These are phyloP conservation scores for Shinisaurus crocodilurus DNA, from an alignment of 2,113 vertebrate species.

Conservation along the genomic window DNA sequence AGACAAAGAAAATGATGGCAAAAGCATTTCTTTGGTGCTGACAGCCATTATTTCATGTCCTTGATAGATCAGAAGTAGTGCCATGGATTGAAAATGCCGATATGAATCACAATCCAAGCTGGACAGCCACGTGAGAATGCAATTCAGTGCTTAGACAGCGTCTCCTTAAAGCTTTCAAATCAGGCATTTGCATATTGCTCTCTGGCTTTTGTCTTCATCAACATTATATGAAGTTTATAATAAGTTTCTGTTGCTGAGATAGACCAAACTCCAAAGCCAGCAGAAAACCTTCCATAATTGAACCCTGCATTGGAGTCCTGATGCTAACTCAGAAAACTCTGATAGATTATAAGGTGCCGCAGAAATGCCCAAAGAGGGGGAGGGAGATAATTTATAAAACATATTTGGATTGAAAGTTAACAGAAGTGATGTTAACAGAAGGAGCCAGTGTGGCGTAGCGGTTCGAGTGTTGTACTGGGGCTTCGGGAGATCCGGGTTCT, in stretches of 20 bases:
- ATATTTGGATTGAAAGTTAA: background rate
- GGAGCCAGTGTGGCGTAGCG: no score
- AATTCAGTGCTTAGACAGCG: background rate
- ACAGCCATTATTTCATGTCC: slow-evolving; percentile 6
- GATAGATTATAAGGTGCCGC: background rate
- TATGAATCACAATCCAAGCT: slow-evolving; percentile 18
- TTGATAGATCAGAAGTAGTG: slow-evolving; percentile 8
- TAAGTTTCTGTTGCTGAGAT: background rate
- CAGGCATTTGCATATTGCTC: slow-evolving; percentile 7
- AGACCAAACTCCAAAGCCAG: background rate
- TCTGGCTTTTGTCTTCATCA: slow-evolving; percentile 11
- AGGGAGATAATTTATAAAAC: no score
- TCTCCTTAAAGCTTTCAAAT: background rate
- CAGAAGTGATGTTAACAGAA: no score
- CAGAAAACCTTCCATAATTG: background rate
- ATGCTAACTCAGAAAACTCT: background rate
- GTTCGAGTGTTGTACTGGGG: no score
- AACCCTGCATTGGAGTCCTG: background rate
- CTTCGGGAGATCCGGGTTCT: no score
- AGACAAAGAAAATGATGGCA: background rate
- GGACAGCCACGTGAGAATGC: background rate
- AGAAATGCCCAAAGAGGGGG: background rate
- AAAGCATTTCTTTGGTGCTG: slow-evolving; percentile 25
- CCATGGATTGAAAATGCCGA: slow-evolving; percentile 21
- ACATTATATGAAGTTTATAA: background rate